Base-by-base conservation (phyloP, 64 coral and sea anemone genomes). In the Montipora cactus region DNA sequence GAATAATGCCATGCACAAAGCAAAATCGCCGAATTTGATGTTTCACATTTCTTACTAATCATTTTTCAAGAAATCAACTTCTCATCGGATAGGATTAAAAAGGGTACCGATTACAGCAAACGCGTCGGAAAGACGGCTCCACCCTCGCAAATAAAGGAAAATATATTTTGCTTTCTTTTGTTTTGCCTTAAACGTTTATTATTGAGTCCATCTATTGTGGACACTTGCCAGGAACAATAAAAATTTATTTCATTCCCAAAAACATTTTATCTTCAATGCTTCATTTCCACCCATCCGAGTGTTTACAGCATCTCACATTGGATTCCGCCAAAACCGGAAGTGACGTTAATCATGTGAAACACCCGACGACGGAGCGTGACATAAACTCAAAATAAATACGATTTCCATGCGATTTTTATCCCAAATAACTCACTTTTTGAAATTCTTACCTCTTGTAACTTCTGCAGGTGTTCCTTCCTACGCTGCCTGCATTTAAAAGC, bases 401-500 rank as follows among this genome's bases (percentile, higher is more conserved):
- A 57, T 8, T 57, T 57, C 11, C 53, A 3, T 57, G 7, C 0
- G 6, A 8, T 57, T 0, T 57, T 57, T 57, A 37, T 37, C 37
- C 37, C 37, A 37, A 37, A 37, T 37, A 16, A 75, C 25, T 87
- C 19, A 15, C 57, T 5, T 75, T 61, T 4, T 25, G 37, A 77
- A 68, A n/a, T 2, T 87, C 91, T 91, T 62, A 99, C 98, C 48
- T 96, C 89, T 71, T 95, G 93, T 8, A 99, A 69, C 13, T 79
- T 86, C 53, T 94, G 92, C 89, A 99, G 89, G 67, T 99, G 98
- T 79, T 99, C 95, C 71, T 99, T 99, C 51, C 98, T 80, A 16
- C 98, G 68, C 59, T 99, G 98, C 51, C 98, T 91, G 46, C 98
- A 99, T 87, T 94, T 96, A 52, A 94, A 99, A 22, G 98, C 98